These are phyloP conservation scores for Silurus lanzhouensis DNA, from an alignment of 2,797 vertebrate genomes.

Conservation along the genomic window DNA sequence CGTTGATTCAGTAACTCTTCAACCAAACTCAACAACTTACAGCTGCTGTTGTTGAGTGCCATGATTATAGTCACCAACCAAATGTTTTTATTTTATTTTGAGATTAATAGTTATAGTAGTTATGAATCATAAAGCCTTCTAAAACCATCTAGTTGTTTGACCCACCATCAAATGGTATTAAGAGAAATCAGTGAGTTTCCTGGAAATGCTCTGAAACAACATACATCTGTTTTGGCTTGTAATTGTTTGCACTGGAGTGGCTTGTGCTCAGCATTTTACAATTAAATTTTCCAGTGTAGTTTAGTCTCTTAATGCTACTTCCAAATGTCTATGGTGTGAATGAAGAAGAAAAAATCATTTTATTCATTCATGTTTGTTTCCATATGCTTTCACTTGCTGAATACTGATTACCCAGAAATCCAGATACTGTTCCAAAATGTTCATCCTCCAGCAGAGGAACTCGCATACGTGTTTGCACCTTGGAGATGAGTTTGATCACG, in stretches of 20 bases:
- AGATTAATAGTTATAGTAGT: not conserved
- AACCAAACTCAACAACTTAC: not conserved
- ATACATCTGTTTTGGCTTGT: slow-evolving; percentile 25
- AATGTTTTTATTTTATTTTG: not conserved
- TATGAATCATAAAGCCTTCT: not conserved
- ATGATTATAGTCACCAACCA: not conserved
- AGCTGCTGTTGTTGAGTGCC: not conserved
- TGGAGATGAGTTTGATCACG: not conserved
- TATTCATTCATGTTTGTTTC: slow-evolving; percentile 27
- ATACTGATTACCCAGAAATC: not conserved
- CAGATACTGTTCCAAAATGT: not conserved
- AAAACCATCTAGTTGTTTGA: too few species aligned
- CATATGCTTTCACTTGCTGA: slow-evolving; percentile 15
- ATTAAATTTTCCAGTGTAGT: not conserved
- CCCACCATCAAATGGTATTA: not conserved
- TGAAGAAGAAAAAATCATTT: not conserved
- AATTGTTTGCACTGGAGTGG: slow-evolving; percentile 17
- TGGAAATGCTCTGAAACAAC: not conserved
- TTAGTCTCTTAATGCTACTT: slow-evolving; percentile 6
- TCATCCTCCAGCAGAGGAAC: not conserved
- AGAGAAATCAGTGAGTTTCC: not conserved
- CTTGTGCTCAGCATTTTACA: slow-evolving; percentile 20
- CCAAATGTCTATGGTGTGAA: not conserved
- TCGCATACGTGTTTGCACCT: not conserved
- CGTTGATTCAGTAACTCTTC: not conserved